Percentiles rank a stretch among this genome's conserved stretches.
Conservation (phyloP, 2,113 vertebrate species). For the Dendropsophus ebraccatus region DNA sequence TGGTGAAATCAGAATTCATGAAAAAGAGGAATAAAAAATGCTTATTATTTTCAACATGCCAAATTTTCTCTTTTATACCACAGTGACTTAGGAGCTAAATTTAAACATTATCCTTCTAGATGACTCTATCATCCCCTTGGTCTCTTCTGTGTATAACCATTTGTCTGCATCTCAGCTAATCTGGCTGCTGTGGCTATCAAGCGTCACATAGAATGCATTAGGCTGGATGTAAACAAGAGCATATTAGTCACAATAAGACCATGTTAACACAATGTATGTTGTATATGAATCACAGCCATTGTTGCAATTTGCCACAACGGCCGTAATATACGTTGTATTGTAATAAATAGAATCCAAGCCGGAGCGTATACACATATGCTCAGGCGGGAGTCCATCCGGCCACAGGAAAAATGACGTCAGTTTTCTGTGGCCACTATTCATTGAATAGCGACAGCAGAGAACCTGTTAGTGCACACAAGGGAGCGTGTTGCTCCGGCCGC, state of each 20-base stretch:
- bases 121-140: not conserved
- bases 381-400: too few relatives aligned
- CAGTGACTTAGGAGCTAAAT: conserved; percentile 19
- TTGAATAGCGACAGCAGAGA: too few relatives aligned
- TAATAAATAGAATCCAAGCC: too few relatives aligned
- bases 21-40: conserved; percentile 18
- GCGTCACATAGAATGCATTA: conserved; percentile 7
- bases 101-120: conserved; percentile 35
- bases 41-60: conserved; percentile 43
- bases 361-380: too few relatives aligned
- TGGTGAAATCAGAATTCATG: conserved; percentile 34
- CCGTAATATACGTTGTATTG: too few relatives aligned
- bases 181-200: not conserved
- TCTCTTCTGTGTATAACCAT: conserved; percentile 22
- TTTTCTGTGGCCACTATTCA: too few relatives aligned
- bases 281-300: too few relatives aligned
- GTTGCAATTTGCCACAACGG: too few relatives aligned
- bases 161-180: not conserved
- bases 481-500: too few relatives aligned
- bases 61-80: conserved; percentile 8
- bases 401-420: too few relatives aligned
- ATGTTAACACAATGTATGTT: too few relatives aligned
- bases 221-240: not conserved
- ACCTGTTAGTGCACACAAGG: too few relatives aligned
- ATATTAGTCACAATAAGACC: not conserved